Conservation (phyloP, 2,113 vertebrate species). For the Thamnophis sirtalis region DNA sequence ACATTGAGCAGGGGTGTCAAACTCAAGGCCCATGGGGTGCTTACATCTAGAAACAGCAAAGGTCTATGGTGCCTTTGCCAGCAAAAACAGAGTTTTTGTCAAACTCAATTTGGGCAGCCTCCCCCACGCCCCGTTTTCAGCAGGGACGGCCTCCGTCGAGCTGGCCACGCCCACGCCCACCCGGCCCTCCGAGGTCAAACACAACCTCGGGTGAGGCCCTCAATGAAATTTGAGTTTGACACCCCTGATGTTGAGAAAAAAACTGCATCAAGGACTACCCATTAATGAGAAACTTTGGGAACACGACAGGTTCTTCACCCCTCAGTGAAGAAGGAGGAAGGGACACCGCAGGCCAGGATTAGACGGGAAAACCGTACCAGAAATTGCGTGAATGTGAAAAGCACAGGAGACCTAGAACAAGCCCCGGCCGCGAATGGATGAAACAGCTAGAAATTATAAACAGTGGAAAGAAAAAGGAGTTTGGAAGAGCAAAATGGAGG, state of each 20-base stretch:
- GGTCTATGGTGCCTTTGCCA: too few relatives aligned
- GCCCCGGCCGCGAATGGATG: neutral
- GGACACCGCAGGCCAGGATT: neutral
- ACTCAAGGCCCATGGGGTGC: too few relatives aligned
- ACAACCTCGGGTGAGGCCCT: too few relatives aligned
- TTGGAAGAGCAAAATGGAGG: conserved; percentile 6
- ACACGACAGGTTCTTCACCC: neutral
- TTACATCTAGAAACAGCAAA: too few relatives aligned
- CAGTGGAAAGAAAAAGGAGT: conserved; percentile 23
- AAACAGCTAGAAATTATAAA: neutral
- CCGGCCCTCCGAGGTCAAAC: too few relatives aligned
- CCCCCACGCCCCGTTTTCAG: too few relatives aligned
- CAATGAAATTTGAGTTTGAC: too few relatives aligned
- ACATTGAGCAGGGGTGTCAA: too few relatives aligned
- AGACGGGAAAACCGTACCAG: neutral
- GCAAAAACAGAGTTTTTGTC: too few relatives aligned
- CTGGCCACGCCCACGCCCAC: too few relatives aligned
- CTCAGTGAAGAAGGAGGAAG: neutral
- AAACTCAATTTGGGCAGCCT: too few relatives aligned
- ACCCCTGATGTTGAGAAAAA: neutral
- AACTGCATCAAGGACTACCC: neutral
- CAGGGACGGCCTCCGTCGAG: too few relatives aligned
- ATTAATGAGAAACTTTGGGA: neutral
- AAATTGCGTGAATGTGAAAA: neutral
- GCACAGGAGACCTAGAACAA: neutral